Percentiles rank a stretch among this genome's conserved stretches.
These are phyloP conservation scores for Diglossa cyanea DNA, from an alignment of 2,797 vertebrate genomes.

Conservation along the genomic window DNA sequence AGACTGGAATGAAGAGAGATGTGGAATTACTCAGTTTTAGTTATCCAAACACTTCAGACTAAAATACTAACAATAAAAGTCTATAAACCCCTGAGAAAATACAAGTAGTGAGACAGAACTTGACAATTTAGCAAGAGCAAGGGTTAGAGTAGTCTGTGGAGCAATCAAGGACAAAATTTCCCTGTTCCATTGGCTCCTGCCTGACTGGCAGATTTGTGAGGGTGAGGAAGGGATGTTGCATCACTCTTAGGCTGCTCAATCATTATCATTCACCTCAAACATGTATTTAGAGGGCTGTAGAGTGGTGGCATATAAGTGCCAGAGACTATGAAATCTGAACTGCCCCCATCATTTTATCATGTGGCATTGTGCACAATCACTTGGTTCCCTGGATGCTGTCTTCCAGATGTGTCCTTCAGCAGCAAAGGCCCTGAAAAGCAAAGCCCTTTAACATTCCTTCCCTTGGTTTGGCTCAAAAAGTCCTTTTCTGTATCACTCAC, in stretches of 20 bases:
- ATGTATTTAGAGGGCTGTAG: background rate
- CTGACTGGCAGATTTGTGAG: background rate
- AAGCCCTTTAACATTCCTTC: background rate
- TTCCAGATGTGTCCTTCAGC: background rate
- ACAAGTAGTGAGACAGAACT: background rate
- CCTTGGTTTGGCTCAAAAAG: background rate
- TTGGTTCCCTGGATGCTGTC: background rate
- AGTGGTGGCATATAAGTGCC: background rate
- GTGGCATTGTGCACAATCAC: background rate
- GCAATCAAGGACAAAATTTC: background rate
- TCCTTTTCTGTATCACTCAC: background rate
- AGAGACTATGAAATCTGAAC: background rate
- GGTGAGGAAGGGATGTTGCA: background rate
- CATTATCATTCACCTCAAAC: background rate
- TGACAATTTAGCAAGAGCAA: background rate
- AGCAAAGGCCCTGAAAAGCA: background rate
- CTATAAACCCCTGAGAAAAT: background rate
- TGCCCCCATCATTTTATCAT: background rate
- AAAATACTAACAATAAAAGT: background rate
- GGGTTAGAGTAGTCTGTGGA: background rate
- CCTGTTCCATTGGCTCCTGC: background rate
- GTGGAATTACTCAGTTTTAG: background rate
- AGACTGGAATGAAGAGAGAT: background rate
- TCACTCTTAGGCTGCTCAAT: background rate
- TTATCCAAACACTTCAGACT: background rate